Evolutionary conservation across 2,888 invertebrate genomes (phyloP).

Genomic region (Mesodorylaimus sp.): DNA sequence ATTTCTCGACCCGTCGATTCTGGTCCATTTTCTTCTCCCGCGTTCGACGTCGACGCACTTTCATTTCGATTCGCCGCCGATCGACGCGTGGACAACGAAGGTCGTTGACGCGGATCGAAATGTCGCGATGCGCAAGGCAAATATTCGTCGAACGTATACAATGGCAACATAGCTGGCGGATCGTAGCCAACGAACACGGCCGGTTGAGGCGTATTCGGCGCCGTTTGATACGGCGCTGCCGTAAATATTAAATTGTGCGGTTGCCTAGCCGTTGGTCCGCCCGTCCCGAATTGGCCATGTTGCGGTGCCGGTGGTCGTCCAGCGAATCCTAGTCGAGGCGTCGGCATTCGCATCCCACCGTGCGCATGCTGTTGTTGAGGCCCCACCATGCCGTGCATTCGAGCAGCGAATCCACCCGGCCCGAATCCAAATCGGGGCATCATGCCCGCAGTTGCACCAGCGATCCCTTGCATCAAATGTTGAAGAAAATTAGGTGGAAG

Average conservation of each 20-base stretch:
- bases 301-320: neutral
- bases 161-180: conserved; percentile 7
- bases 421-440: neutral
- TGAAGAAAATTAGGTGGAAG: conserved; percentile 40
- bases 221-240: no score
- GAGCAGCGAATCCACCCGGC: neutral
- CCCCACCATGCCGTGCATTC: neutral
- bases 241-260: no score
- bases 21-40: no score
- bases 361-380: neutral
- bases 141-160: conserved; percentile 44
- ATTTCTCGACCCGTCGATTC: no score
- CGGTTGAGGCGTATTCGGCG: neutral
- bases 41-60: no score
- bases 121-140: conserved; percentile 40
- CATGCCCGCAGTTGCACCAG: conserved; percentile 13
- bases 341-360: neutral
- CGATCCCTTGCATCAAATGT: conserved; percentile 35
- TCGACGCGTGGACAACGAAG: no score
- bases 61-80: no score
- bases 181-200: conserved; percentile 6
- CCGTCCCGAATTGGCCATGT: neutral
- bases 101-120: conserved; percentile 1
- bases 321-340: neutral
- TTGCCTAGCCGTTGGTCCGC: neutral